phyloP scores from a whole-genome alignment of 2,113 vertebrate genomes.

The Gavialis gangeticus region DNA sequence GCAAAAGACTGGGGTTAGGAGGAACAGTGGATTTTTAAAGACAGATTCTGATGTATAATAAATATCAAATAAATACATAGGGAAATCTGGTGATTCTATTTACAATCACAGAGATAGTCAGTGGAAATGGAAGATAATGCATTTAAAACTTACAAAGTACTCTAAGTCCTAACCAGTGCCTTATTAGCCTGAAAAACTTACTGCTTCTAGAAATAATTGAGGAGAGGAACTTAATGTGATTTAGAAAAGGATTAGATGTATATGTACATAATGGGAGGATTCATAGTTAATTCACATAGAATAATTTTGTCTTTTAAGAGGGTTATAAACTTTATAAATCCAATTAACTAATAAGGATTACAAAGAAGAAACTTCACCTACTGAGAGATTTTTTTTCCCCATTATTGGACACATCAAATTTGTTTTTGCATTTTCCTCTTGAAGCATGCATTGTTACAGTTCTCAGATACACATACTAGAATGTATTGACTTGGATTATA shows the following conservation, averaged over 20 bases:
- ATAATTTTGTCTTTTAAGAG: background rate
- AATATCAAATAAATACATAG: background rate
- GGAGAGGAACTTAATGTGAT: slow-evolving; percentile 7
- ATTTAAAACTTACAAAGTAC: background rate
- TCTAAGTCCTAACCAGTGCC: background rate
- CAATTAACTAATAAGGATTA: background rate
- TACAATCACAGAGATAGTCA: background rate
- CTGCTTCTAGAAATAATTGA: slow-evolving; percentile 3
- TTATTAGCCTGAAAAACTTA: background rate
- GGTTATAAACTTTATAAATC: background rate
- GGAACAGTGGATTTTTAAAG: background rate
- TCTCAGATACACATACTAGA: background rate
- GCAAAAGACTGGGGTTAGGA: background rate
- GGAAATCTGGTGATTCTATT: background rate
- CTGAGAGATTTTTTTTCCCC: background rate
- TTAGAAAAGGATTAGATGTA: background rate
- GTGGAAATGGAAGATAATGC: background rate
- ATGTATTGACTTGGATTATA: too few species aligned
- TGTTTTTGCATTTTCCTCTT: background rate
- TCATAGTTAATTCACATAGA: background rate
- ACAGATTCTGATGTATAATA: background rate
- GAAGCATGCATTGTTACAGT: background rate
- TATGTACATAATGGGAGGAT: background rate
- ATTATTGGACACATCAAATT: background rate
- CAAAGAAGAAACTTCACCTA: background rate